Base-by-base conservation (phyloP, 2,797 vertebrate species). In the Graptemys geographica region DNA sequence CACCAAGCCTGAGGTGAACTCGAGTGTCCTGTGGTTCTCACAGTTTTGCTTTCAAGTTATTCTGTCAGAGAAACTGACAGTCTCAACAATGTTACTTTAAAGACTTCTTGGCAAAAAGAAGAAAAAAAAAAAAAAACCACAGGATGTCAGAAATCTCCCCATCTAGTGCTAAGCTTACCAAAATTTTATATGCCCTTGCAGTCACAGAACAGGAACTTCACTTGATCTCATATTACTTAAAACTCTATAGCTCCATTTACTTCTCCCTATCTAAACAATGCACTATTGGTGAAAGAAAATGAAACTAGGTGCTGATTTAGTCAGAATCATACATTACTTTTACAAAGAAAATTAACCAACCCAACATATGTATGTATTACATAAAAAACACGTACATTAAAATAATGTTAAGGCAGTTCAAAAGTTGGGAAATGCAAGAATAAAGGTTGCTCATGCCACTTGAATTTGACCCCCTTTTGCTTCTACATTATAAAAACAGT, bases 81-180 rank as follows among this genome's bases (percentile, higher is more conserved):
- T 89, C 86, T 96, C 96, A 89, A 74, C 93, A 88, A 91, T 95
- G 83, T 83, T 92, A 56, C 90, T 91, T 93, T 95, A 95, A 95
- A 97, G 89, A 76, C 87, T 44, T 59, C 37, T 94, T 74, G 81
- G 93, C 65, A 92, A 91, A 94, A 97, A 94, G 15, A 33, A 62
- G 28, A 31, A 12, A 15, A 41, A 41, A 62, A 33, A 62, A 62
- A 18, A 16, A 18, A n/a, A 33, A 18, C 1, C 31, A 16, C 8
- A 91, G 55, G 80, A 95, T 96, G 78, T 94, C 52, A 56, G 92
- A 95, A 96, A 96, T 94, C 79, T 92, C 89, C 88, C 79, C 84
- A 90, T 96, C 81, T 93, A 85, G 95, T 92, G 82, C 79, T 83
- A 94, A 97, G 74, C 41, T 76, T 86, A 87, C 78, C 89, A 93